phyloP scores from a whole-genome alignment of 1,140 invertebrate species.

The Habropoda laboriosa region DNA sequence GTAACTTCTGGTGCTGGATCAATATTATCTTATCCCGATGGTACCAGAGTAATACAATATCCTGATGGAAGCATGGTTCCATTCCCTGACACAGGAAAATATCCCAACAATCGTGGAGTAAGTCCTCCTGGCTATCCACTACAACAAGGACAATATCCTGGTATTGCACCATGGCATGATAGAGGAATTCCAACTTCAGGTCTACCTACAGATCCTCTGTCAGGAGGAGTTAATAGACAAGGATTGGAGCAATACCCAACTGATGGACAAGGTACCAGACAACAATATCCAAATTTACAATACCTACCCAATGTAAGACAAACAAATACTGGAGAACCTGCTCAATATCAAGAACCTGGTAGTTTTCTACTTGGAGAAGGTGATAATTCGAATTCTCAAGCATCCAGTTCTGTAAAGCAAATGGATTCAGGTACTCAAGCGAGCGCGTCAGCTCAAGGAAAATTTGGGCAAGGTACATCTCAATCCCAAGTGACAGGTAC shows the following conservation, averaged over 20 bases:
- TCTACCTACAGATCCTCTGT: not conserved
- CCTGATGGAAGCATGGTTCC: not conserved
- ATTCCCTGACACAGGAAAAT: not conserved
- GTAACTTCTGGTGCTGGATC: too few relatives aligned
- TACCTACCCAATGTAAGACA: slow-evolving; percentile 6
- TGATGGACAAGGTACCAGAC: slow-evolving; percentile 4
- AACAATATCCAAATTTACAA: slow-evolving; percentile 34
- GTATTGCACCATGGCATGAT: slow-evolving; percentile 1
- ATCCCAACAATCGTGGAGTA: not conserved
- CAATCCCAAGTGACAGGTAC: slow-evolving; percentile 91
- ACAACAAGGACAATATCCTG: slow-evolving; percentile 37
- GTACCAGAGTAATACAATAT: not conserved
- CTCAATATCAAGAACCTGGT: slow-evolving; percentile 50
- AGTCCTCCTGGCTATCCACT: not conserved
- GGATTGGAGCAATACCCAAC: slow-evolving; percentile 38
- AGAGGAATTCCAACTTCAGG: slow-evolving; percentile 21
- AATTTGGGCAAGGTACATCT: slow-evolving; percentile 86
- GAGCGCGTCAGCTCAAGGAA: slow-evolving; percentile 88
- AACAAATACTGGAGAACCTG: slow-evolving; percentile 1
- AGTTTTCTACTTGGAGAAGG: slow-evolving; percentile 36
- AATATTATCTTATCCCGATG: slow-evolving; percentile 6
- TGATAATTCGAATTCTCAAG: slow-evolving; percentile 88
- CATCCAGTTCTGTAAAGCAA: slow-evolving; percentile 87
- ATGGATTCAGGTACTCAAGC: slow-evolving; percentile 86
- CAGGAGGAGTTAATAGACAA: slow-evolving; percentile 4